phyloP scores from a whole-genome alignment of 2,113 vertebrate genomes.

The Rhabdornis inornatus region DNA sequence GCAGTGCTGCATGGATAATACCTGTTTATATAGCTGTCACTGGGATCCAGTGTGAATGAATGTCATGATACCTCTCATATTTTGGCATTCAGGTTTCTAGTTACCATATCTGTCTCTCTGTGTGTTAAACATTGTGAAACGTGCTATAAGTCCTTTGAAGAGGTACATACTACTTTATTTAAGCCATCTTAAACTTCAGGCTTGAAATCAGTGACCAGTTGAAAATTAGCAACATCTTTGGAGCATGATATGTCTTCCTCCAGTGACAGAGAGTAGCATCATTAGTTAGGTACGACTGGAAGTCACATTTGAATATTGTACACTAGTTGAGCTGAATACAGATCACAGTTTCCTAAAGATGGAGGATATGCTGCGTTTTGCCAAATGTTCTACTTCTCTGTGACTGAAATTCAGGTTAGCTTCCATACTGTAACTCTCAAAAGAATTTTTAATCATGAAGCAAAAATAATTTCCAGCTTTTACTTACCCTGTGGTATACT shows the following conservation, averaged over 20 bases:
- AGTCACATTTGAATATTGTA: neutral
- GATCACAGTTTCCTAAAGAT: neutral
- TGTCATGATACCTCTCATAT: neutral
- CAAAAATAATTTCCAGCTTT: neutral
- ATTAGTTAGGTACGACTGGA: neutral
- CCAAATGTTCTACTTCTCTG: neutral
- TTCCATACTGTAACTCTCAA: neutral
- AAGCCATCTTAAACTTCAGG: neutral
- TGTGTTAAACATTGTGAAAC: neutral
- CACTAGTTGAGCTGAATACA: neutral
- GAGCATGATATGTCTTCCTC: neutral
- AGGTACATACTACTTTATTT: neutral
- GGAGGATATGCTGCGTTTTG: neutral
- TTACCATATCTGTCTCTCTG: neutral
- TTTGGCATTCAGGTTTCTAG: neutral
- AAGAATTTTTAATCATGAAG: neutral
- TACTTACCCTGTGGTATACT: neutral
- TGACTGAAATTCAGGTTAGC: neutral
- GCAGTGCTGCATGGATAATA: neutral
- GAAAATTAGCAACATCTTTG: neutral
- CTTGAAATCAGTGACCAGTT: neutral
- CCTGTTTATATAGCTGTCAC: accelerated
- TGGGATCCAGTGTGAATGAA: neutral
- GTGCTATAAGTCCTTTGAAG: neutral
- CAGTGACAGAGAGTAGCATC: neutral